These are phyloP conservation scores for Virgularia gustaviana DNA, from an alignment of 92 coral and sea anemone species.

Conservation along the genomic window DNA sequence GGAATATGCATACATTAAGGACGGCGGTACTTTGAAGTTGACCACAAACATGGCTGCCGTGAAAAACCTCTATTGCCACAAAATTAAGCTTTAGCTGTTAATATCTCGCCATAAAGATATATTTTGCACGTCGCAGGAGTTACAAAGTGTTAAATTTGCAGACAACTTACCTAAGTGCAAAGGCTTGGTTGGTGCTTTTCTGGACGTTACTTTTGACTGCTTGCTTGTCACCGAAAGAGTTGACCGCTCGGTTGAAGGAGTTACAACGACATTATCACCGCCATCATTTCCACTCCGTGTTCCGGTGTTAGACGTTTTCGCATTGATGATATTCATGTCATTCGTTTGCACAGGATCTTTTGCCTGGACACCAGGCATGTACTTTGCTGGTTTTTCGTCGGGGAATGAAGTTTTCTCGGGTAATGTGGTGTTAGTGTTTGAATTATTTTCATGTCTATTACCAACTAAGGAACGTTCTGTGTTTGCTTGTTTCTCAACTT, in stretches of 20 bases:
- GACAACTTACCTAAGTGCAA: slow-evolving; percentile 72
- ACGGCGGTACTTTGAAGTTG: no score
- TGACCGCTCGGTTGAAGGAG: slow-evolving; percentile 45
- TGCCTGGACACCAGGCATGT: not conserved
- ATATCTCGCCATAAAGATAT: no score
- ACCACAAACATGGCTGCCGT: no score
- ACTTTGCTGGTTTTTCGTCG: slow-evolving; percentile 9
- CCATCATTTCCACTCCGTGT: not conserved
- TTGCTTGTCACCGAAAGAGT: slow-evolving; percentile 57
- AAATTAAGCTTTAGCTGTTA: no score
- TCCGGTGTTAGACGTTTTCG: slow-evolving; percentile 8
- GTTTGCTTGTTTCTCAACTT: slow-evolving; percentile 2
- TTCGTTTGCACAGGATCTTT: not conserved
- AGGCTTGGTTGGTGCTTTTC: slow-evolving; percentile 77
- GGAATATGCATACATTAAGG: no score
- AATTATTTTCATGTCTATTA: slow-evolving; percentile 24
- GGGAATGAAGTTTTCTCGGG: no score
- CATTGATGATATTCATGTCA: not conserved
- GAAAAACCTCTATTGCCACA: no score
- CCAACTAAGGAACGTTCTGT: not conserved
- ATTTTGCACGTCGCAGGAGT: no score
- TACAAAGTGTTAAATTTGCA: no score
- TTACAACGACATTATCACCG: slow-evolving; percentile 18
- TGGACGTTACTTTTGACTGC: slow-evolving; percentile 67
- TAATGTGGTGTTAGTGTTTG: slow-evolving; percentile 55